Conservation (phyloP, 2,797 vertebrate species). For the Xerus rutilus region DNA sequence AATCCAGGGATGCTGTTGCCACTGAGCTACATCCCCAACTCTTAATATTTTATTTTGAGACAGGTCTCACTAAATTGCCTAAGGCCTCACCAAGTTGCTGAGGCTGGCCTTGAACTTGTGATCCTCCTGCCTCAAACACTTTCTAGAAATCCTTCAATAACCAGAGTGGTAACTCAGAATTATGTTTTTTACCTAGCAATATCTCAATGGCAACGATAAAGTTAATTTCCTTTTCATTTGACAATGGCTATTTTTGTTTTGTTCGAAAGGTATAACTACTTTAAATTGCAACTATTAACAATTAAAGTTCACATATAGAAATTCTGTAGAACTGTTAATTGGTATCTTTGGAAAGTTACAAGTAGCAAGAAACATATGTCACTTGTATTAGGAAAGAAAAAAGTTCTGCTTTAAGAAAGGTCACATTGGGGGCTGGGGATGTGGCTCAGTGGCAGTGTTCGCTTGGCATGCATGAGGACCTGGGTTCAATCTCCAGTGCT, state of each 20-base stretch:
- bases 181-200: background rate
- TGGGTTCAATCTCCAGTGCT: too few relatives aligned
- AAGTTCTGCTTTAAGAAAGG: background rate
- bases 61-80: too few relatives aligned
- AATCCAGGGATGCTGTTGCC: too few relatives aligned
- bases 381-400: constrained; percentile 8
- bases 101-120: too few relatives aligned
- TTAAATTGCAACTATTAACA: background rate
- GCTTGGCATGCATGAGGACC: too few relatives aligned
- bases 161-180: background rate
- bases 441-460: too few relatives aligned
- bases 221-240: constrained; percentile 5
- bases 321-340: background rate
- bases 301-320: background rate
- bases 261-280: background rate
- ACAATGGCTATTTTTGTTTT: background rate
- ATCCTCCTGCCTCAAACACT: too few relatives aligned
- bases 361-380: background rate
- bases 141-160: background rate
- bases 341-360: background rate
- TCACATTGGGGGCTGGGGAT: too few relatives aligned
- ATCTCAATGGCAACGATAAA: background rate
- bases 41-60: too few relatives aligned
- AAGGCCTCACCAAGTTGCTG: too few relatives aligned
- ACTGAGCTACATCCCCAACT: too few relatives aligned